Percentiles rank a stretch among this genome's conserved stretches.
Evolutionary conservation across 1,140 invertebrate species (phyloP).

Genomic region (Steinernema feltiae): DNA sequence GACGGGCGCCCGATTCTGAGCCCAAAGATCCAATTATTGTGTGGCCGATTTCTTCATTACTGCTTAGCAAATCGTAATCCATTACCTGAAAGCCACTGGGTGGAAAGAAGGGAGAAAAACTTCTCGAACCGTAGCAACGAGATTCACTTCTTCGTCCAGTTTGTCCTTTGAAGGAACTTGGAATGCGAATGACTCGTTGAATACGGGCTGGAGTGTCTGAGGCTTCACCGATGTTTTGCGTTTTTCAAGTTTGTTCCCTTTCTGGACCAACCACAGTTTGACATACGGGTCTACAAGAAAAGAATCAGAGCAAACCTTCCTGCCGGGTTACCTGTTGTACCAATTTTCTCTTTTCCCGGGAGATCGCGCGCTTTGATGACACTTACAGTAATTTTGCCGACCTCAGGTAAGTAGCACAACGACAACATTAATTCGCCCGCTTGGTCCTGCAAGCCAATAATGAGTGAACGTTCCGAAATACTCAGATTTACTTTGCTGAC

Average conservation of each 20-base stretch:
- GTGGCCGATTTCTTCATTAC: slow-evolving; percentile 53
- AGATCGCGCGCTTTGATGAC: slow-evolving; percentile 63
- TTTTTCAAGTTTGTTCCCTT: slow-evolving; percentile 85
- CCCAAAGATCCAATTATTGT: slow-evolving; percentile 50
- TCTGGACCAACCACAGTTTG: slow-evolving; percentile 89
- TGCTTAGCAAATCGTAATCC: slow-evolving; percentile 51
- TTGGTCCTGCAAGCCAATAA: slow-evolving; percentile 63
- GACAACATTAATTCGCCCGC: slow-evolving; percentile 72
- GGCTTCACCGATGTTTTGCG: slow-evolving; percentile 91
- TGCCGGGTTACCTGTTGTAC: slow-evolving; percentile 60
- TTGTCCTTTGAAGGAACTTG: slow-evolving; percentile 90
- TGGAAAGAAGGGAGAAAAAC: background rate
- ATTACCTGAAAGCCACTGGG: slow-evolving; percentile 42
- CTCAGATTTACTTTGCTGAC: slow-evolving; percentile 37
- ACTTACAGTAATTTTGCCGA: slow-evolving; percentile 70
- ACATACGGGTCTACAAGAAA: slow-evolving; percentile 78
- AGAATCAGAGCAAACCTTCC: background rate
- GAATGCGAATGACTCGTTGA: slow-evolving; percentile 86
- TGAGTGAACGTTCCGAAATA: background rate
- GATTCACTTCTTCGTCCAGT: slow-evolving; percentile 50
- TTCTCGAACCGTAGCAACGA: slow-evolving; percentile 42
- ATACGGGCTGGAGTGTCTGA: slow-evolving; percentile 81
- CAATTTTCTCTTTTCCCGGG: slow-evolving; percentile 43
- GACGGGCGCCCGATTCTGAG: slow-evolving; percentile 43
- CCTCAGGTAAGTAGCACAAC: slow-evolving; percentile 72